Evolutionary conservation across 1,140 invertebrate species (phyloP), one percentile per base, ranked within the genome.

Genomic region (Thaumetopoea pityocampa): DNA sequence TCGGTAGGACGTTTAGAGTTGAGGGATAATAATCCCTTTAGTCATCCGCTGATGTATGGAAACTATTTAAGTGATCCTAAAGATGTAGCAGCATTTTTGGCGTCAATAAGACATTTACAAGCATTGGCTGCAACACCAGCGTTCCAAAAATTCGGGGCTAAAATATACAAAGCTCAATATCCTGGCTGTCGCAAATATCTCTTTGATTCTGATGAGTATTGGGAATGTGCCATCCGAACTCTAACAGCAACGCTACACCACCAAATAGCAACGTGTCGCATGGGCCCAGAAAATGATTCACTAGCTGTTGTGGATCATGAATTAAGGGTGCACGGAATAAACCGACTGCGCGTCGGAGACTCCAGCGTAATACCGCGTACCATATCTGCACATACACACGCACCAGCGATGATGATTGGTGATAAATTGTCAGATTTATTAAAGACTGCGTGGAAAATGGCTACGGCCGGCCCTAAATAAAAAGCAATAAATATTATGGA

Each of bases 211-310:
- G 89, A 90, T 37, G 81, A 78, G 12, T 91, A 91, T 50, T 89
- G 88, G 84, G 79, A 83, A 36, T 91, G 90, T 67, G 82, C 86
- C 10, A 59, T 87, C 1, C 67, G 85, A 9, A 77, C 82, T 9
- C 53, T 88, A 0, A 87, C 87, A 0, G 64, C 82, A 1, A 88
- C 85, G 0, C 54, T 90, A 2, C 87, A 88, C 44, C 90, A 91
- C 60, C 88, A 88, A 22, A 72, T 86, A 1, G 89, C 88, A 0
- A 91, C 91, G 0, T 90, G 89, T 53, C 90, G 89, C 55, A 93
- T 93, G 91, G 91, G 90, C 2, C 77, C 80, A 0, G 43, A 33
- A 5, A 58, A 44, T 0, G 89, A 91, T 59, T 61, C 73, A 0
- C 64, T 65, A 4, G 82, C 87, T n/a, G 88, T 90, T 4, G 86